Conservation (phyloP, 1,140 invertebrate genomes). For the Platyura marginata region DNA sequence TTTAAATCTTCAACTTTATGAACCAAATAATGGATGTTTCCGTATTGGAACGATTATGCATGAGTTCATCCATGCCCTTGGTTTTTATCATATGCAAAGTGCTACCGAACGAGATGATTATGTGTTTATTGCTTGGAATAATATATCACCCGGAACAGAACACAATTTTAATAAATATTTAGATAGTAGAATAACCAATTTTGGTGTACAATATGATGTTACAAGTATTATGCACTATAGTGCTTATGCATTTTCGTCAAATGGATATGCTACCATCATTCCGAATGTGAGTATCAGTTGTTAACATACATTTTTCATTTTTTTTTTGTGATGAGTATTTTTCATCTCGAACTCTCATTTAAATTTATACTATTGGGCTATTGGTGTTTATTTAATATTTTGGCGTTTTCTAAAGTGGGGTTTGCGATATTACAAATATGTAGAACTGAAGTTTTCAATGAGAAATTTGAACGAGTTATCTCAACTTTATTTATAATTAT, state of each 20-base stretch:
- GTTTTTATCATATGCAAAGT: conserved; percentile 35
- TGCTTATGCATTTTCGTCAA: conserved; percentile 31
- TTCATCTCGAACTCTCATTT: no score
- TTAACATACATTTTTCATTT: no score
- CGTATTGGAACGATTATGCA: conserved; percentile 20
- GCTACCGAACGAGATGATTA: conserved; percentile 32
- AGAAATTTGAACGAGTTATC: no score
- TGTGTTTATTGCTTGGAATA: conserved; percentile 30
- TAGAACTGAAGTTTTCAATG: no score
- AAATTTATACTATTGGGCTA: no score
- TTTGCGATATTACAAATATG: no score
- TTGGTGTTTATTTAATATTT: no score
- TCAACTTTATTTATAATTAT: no score
- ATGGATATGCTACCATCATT: conserved; percentile 30
- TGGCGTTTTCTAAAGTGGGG: no score
- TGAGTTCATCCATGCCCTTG: conserved; percentile 32
- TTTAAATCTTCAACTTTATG: conserved; percentile 24
- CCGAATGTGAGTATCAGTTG: conserved; percentile 24
- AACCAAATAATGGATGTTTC: conserved; percentile 4
- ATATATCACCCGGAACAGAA: conserved; percentile 26
- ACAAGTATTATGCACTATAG: conserved; percentile 42
- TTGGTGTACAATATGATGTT: conserved; percentile 34
- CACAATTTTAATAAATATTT: conserved; percentile 32
- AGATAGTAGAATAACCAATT: conserved; percentile 22
- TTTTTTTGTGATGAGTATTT: no score